Evolutionary conservation across 2,113 vertebrate genomes (phyloP), one percentile per base, ranked within the genome.

Genomic region (Corythornis vintsioides): DNA sequence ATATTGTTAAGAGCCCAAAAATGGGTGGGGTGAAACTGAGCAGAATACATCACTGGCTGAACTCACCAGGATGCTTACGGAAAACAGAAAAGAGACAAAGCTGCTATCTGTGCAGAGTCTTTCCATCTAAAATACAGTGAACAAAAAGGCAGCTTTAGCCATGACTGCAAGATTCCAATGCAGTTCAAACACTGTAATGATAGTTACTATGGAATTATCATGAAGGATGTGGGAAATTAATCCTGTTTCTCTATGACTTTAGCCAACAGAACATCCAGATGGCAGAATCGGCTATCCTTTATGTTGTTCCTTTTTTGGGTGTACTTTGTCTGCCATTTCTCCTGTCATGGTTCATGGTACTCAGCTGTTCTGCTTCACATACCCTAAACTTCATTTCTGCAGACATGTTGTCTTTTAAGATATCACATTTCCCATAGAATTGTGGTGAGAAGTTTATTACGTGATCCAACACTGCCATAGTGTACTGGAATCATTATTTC

Each of bases 121-220:
- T 86, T 85, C 59, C 1, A 3, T 20, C 18, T 56, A 20, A 83
- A 86, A 33, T 3, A 16, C 11, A 13, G 4, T 7, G 29, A 67
- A 16, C 15, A 70, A 35, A 65, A 59, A 25, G 17, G 35, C 48
- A 93, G 57, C 18, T 74, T n/a, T 20, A 53, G 21, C 28, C 40
- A 72, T 14, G 0, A 1, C 1, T 0, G 17, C 45, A 67, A 57
- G 24, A 57, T 26, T 61, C 33, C 0, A 2, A 52, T 3, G 11
- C 8, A 31, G 40, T 55, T 75, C 35, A 83, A 72, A 52, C 16
- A 24, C 6, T 17, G 4, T 9, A 63, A 42, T 33, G 42, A 71
- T 6, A 64, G 21, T 52, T 69, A 74, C 17, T 48, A 31, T 6
- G 66, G 33, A 66, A 25, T 45, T 71, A 56, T 7, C 33, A 45